A percentile compares a stretch with the other conserved stretches of the same genome.
phyloP scores from a whole-genome alignment of 2,888 invertebrate species.

The Reticulitermes lucifugus region DNA sequence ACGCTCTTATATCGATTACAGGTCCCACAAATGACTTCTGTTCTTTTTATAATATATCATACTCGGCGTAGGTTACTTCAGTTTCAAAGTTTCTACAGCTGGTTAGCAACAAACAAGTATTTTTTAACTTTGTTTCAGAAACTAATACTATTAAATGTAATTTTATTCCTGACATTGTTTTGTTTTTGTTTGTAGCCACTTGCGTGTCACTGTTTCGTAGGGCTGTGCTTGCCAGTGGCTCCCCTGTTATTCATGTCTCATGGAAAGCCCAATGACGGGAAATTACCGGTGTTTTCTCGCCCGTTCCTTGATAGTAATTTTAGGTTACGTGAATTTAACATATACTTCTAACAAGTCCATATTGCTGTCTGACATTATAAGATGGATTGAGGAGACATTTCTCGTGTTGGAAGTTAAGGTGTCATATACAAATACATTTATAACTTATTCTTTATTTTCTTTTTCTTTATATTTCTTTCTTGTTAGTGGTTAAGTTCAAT shows the following conservation, averaged over 20 bases:
- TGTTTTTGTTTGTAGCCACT: background rate
- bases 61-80: background rate
- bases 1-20: background rate
- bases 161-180: conserved; percentile 24
- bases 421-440: background rate
- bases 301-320: conserved; percentile 13
- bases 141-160: background rate
- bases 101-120: conserved; percentile 5
- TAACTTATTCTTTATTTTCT: background rate
- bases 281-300: conserved; percentile 26
- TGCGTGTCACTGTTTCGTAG: background rate
- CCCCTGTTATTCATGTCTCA: conserved; percentile 11
- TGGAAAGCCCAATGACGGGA: conserved; percentile 11
- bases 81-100: conserved; percentile 15
- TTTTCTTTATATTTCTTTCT: background rate
- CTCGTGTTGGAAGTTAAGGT: background rate
- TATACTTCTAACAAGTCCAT: conserved; percentile 18
- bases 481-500: background rate
- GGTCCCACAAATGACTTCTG: background rate
- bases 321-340: conserved; percentile 32
- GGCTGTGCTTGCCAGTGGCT: background rate
- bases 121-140: background rate
- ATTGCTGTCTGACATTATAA: background rate
- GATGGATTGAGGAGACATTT: conserved; percentile 5
- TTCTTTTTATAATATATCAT: background rate